Conservation (phyloP, 2,113 vertebrate species). For the Apeltes quadracus region DNA sequence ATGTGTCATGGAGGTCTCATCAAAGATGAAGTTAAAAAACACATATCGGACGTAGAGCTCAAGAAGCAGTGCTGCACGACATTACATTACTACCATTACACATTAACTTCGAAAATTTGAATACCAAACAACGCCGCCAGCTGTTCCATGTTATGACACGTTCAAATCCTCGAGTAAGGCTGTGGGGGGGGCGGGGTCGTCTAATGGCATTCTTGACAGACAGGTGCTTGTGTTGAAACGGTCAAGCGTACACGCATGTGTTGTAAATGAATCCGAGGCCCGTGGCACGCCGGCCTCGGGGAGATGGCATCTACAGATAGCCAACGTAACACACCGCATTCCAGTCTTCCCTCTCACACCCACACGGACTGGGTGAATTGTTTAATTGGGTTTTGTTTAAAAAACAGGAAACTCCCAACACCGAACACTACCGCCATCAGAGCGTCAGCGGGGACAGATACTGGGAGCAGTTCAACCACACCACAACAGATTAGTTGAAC, state of each 20-base stretch:
- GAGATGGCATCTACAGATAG: slow-evolving; percentile 32
- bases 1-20: neutral
- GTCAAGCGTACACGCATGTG: slow-evolving; percentile 2
- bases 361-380: neutral
- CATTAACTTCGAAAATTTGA: slow-evolving; percentile 41
- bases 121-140: slow-evolving; percentile 16
- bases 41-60: neutral
- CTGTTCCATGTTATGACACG: slow-evolving; percentile 11
- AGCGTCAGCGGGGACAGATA: slow-evolving; percentile 23
- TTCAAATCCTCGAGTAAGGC: slow-evolving; percentile 32
- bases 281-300: slow-evolving; percentile 38
- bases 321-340: slow-evolving; percentile 49
- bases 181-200: neutral
- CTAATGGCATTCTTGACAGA: slow-evolving; percentile 6
- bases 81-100: neutral
- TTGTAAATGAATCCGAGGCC: slow-evolving; percentile 31
- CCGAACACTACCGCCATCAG: slow-evolving; percentile 5
- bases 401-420: slow-evolving; percentile 16
- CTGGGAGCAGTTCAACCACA: neutral
- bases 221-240: slow-evolving; percentile 27
- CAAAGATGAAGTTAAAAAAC: neutral
- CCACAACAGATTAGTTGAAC: neutral
- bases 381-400: slow-evolving; percentile 4
- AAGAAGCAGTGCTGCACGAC: neutral
- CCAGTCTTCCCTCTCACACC: slow-evolving; percentile 52